Base-by-base conservation (phyloP, 2,113 vertebrate genomes). In the Ceuthmochares aereus region DNA sequence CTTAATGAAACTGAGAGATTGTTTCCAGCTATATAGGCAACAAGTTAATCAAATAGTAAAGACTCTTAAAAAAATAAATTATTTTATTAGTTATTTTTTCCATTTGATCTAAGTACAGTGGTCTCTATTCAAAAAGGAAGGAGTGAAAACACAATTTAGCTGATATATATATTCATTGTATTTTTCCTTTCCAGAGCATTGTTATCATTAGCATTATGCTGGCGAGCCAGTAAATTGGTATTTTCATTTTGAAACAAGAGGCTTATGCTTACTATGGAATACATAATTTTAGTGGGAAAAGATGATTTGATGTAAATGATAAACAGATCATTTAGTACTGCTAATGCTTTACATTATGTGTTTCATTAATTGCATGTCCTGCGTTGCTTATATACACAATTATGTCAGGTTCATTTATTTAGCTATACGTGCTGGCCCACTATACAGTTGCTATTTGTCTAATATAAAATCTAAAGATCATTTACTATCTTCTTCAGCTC, bases 21-120 rank as follows among this genome's bases (percentile, higher is more conserved):
- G 96, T 91, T 95, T 58, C 40, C 43, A 94, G 55, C 32, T 95
- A 69, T 81, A 83, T 82, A 97, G 94, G 91, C 94, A 95, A 95
- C 82, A 96, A 42, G 21, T 88, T 97, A 97, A 98, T 97, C 96
- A 97, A 98, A 96, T 90, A 91, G 36, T 66, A 84, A 74, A 95
- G 69, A 27, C 77, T 79, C 62, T 87, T 82, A 26, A 34, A 76
- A 90, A 78, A 54, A 64, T 43, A 68, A 93, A 89, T 93, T 97
- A 96, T 96, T 97, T 96, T 95, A 94, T 96, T 19, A 1, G 20
- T 87, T 92, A 67, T 34, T 84, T 80, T 49, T 72, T 73, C 45
- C 42, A 12, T 93, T 72, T 94, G 20, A 84, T 77, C 63, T 89
- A 72, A 78, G 27, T 83, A 63, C 51, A 93, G 51, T 51, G 93